phyloP scores from a whole-genome alignment of 2,888 invertebrate species.

The Oeneis ivallda region DNA sequence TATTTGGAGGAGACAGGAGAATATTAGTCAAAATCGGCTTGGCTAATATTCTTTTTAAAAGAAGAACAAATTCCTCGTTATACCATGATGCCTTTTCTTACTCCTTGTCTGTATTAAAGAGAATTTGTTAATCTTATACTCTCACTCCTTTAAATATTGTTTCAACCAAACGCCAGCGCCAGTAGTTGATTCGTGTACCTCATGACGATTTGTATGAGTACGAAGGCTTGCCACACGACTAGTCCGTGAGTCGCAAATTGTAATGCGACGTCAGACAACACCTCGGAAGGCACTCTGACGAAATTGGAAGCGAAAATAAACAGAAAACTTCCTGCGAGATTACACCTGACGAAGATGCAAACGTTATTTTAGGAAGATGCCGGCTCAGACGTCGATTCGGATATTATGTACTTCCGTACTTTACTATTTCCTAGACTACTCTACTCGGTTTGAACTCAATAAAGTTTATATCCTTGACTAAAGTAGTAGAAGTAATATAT shows the following conservation, averaged over 20 bases:
- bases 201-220: too few species aligned
- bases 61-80: too few species aligned
- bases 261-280: slow-evolving; percentile 68
- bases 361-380: slow-evolving; percentile 57
- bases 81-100: too few species aligned
- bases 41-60: too few species aligned
- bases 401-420: slow-evolving; percentile 26
- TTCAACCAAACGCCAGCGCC: too few species aligned
- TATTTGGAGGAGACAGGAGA: too few species aligned
- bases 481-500: background rate
- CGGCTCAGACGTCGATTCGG: slow-evolving; percentile 32
- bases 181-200: too few species aligned
- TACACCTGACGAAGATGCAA: slow-evolving; percentile 70
- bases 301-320: slow-evolving; percentile 80
- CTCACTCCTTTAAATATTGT: too few species aligned
- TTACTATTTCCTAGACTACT: slow-evolving; percentile 27
- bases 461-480: slow-evolving; percentile 7
- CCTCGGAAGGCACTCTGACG: slow-evolving; percentile 74
- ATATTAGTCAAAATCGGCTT: too few species aligned
- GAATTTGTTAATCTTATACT: too few species aligned
- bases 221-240: background rate
- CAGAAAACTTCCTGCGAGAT: slow-evolving; percentile 75
- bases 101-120: too few species aligned
- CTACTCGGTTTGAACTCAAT: slow-evolving; percentile 11
- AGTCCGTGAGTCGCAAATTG: slow-evolving; percentile 31